A percentile compares a stretch with the other conserved stretches of the same genome.
Evolutionary conservation across 2,113 vertebrate genomes (phyloP).

Genomic region (Gymnogyps californianus): DNA sequence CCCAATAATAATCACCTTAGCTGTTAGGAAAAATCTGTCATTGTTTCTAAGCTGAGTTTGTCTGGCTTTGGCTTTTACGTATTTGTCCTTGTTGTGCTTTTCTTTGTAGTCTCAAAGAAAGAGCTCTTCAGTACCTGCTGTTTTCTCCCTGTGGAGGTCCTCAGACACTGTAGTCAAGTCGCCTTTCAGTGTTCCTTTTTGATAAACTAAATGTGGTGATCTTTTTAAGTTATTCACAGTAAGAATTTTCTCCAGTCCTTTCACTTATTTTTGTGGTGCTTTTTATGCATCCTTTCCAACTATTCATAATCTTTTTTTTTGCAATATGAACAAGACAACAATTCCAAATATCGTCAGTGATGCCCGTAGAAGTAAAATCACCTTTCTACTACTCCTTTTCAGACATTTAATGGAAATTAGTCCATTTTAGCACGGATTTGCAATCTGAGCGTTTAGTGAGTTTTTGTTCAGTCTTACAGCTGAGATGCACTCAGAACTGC

Average conservation of each 20-base stretch:
- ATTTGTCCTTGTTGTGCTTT: background rate
- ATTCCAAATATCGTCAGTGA: background rate
- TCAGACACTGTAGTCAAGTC: conserved; percentile 22
- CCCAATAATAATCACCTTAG: background rate
- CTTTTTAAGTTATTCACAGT: background rate
- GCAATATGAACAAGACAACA: background rate
- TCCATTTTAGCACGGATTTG: background rate
- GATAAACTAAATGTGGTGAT: background rate
- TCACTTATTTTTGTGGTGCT: background rate
- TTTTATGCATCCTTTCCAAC: background rate
- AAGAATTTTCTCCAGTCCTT: background rate
- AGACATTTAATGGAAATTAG: background rate
- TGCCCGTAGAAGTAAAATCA: background rate
- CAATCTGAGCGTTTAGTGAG: background rate
- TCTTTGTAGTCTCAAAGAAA: background rate
- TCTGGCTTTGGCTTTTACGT: background rate
- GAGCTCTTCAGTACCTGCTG: background rate
- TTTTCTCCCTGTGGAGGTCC: background rate
- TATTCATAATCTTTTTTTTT: background rate
- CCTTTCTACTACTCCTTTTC: background rate
- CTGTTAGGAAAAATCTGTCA: background rate
- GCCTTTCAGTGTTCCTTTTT: background rate
- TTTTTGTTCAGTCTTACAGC: background rate
- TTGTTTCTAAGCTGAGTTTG: background rate
- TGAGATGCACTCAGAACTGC: background rate